Conservation (phyloP, 2,797 vertebrate genomes). For the Nannoperca obscura region DNA sequence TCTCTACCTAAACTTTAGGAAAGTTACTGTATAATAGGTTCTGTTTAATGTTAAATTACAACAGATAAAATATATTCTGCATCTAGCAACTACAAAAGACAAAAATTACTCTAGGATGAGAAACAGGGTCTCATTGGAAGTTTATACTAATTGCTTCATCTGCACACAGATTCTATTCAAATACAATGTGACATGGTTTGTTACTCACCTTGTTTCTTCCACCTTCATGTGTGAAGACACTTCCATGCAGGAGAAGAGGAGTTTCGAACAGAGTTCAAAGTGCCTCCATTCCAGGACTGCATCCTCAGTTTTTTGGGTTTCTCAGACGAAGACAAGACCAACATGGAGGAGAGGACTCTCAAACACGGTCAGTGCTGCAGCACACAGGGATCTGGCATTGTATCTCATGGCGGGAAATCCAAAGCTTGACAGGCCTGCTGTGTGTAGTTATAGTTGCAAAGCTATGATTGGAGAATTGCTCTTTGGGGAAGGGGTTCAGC, state of each 20-base stretch:
- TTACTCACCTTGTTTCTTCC: background rate
- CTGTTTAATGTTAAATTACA: background rate
- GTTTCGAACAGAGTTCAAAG: conserved; percentile 94
- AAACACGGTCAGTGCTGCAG: conserved; percentile 90
- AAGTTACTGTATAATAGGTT: background rate
- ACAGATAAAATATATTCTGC: background rate
- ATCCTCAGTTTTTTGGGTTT: conserved; percentile 95
- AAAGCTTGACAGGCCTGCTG: background rate
- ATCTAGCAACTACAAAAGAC: background rate
- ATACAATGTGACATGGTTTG: background rate
- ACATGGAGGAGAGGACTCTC: conserved; percentile 97
- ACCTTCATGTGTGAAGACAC: conserved; percentile 74
- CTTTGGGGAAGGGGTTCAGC: background rate
- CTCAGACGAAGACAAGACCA: conserved; percentile 93
- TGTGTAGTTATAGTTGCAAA: background rate
- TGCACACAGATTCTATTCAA: background rate
- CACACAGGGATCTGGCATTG: background rate
- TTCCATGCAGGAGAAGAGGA: conserved; percentile 91
- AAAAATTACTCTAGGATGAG: no score
- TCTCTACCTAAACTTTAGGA: background rate
- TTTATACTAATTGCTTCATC: background rate
- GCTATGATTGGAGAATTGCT: background rate
- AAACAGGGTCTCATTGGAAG: background rate
- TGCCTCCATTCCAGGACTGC: conserved; percentile 97
- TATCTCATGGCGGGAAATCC: background rate